Conservation (phyloP, 2,113 vertebrate species). For the Sylvietta virens region DNA sequence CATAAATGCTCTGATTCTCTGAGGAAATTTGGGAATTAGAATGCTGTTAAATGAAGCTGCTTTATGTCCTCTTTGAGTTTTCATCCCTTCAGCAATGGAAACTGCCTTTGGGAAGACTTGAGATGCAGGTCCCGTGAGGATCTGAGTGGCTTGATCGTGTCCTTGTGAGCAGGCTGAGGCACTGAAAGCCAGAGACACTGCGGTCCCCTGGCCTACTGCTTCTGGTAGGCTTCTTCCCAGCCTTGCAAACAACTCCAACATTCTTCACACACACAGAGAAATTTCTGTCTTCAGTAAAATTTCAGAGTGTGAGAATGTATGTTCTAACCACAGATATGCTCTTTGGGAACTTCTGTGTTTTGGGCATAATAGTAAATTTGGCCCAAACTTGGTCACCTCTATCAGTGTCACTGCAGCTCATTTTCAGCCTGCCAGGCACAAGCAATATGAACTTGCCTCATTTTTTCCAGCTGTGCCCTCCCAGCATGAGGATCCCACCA, state of each 20-base stretch:
- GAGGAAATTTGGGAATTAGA: not conserved
- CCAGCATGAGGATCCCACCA: not conserved
- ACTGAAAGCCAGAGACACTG: not conserved
- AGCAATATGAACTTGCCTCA: not conserved
- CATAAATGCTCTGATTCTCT: constrained; percentile 1
- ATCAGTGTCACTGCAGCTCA: not conserved
- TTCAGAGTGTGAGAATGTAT: not conserved
- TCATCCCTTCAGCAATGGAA: not conserved
- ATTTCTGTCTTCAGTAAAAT: not conserved
- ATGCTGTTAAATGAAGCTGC: not conserved
- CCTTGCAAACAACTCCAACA: not conserved
- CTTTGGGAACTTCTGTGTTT: not conserved
- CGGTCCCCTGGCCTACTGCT: not conserved
- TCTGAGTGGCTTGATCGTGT: not conserved
- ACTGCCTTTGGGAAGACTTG: not conserved
- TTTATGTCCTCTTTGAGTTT: not conserved
- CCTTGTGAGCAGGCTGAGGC: not conserved
- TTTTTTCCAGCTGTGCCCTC: not conserved
- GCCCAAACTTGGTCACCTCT: not conserved
- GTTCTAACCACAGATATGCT: not conserved
- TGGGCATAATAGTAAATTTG: not conserved
- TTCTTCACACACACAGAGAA: not conserved
- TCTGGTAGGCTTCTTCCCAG: not conserved
- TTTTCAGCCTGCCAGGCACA: not conserved
- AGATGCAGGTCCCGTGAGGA: not conserved